A percentile compares a stretch with the other conserved stretches of the same genome.
Conservation (phyloP, 2,797 vertebrate genomes). For the Glyptemys insculpta region DNA sequence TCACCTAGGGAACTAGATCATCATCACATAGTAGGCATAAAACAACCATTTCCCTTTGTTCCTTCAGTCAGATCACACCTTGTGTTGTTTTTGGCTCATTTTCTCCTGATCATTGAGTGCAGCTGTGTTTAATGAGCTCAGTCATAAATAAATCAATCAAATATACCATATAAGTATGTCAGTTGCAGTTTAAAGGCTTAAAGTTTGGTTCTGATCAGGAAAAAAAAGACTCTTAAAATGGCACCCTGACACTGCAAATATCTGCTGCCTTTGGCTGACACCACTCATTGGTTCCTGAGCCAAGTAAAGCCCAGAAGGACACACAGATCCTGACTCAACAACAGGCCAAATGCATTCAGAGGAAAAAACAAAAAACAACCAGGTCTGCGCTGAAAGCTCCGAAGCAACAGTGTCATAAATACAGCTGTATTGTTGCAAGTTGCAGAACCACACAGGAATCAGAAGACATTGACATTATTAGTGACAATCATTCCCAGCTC, state of each 20-base stretch:
- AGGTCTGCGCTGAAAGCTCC: neutral
- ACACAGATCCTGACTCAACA: neutral
- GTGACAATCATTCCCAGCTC: neutral
- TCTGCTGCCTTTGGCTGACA: neutral
- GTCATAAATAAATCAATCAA: conserved; percentile 59
- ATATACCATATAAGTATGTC: conserved; percentile 43
- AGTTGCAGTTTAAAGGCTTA: conserved; percentile 56
- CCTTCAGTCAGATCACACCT: conserved; percentile 17
- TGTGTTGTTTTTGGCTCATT: conserved; percentile 22
- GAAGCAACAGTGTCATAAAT: neutral
- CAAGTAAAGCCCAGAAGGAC: neutral
- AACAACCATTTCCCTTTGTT: conserved; percentile 7
- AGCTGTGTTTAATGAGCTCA: conserved; percentile 57
- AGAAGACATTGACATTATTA: neutral
- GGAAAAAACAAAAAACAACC: neutral
- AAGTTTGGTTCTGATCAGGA: conserved; percentile 44
- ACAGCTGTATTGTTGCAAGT: neutral
- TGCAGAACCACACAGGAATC: neutral
- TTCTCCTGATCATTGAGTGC: conserved; percentile 24
- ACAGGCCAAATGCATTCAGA: neutral
- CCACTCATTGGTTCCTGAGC: neutral
- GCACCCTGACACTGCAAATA: neutral
- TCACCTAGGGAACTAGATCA: conserved; percentile 10
- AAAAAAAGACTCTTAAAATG: conserved; percentile 27
- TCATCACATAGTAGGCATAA: neutral